phyloP scores from a whole-genome alignment of 2,888 invertebrate genomes.

The Tenthredo distinguenda region DNA sequence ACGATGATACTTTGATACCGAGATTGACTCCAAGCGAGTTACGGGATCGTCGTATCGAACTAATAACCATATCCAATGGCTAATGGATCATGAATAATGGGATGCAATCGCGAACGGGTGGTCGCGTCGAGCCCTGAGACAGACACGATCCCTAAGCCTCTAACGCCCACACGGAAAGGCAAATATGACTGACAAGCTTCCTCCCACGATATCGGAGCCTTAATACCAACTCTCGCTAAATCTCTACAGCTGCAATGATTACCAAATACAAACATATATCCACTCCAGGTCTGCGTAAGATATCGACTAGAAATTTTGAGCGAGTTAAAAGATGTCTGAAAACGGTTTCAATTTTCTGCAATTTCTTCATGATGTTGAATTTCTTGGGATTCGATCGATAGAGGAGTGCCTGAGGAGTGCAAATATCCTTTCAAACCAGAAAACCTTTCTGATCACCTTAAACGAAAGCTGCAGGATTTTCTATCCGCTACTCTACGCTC shows the following conservation, averaged over 20 bases:
- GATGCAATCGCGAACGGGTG: slow-evolving; percentile 65
- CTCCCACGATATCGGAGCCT: not conserved
- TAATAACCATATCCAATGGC: slow-evolving; percentile 67
- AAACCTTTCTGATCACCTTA: not conserved
- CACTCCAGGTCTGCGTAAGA: too few species aligned
- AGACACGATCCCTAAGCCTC: slow-evolving; percentile 15
- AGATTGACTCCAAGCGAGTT: slow-evolving; percentile 4
- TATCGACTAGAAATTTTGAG: too few species aligned
- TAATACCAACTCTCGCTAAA: not conserved
- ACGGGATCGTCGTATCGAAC: slow-evolving; percentile 59
- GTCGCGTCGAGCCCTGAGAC: slow-evolving; percentile 29
- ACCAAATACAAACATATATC: not conserved
- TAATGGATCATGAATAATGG: slow-evolving; percentile 63
- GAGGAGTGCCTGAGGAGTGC: too few species aligned
- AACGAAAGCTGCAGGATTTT: not conserved
- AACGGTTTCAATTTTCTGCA: too few species aligned
- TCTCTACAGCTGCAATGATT: not conserved
- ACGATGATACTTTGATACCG: not conserved
- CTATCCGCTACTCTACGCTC: not conserved
- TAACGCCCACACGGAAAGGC: slow-evolving; percentile 58
- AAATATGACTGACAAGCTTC: slow-evolving; percentile 36
- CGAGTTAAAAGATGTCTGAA: too few species aligned
- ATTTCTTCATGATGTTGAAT: too few species aligned
- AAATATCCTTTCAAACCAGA: too few species aligned
- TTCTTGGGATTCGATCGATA: too few species aligned